A percentile compares a stretch with the other conserved stretches of the same genome.
These are phyloP conservation scores for Megalopta genalis DNA, from an alignment of 1,140 invertebrate species.

Conservation along the genomic window DNA sequence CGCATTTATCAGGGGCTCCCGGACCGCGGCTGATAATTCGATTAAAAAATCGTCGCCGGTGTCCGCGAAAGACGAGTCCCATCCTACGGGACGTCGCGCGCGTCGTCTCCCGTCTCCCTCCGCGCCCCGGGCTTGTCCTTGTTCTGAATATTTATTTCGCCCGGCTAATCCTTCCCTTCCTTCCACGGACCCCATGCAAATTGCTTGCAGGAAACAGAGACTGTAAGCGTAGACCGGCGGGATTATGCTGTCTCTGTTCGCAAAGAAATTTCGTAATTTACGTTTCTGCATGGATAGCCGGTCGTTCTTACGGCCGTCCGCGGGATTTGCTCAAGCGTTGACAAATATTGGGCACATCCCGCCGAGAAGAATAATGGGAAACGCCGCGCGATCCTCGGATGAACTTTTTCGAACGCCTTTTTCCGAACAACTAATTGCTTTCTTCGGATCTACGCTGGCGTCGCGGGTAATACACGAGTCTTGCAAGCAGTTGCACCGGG, in stretches of 20 bases:
- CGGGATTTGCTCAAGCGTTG: background rate
- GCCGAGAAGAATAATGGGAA: background rate
- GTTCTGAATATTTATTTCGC: constrained; percentile 33
- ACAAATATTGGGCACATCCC: background rate
- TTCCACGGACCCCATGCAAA: background rate
- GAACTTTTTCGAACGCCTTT: background rate
- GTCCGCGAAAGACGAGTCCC: constrained; percentile 22
- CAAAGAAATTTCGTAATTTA: constrained; percentile 18
- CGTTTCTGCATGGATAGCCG: background rate
- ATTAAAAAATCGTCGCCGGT: constrained; percentile 55
- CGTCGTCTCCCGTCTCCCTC: background rate
- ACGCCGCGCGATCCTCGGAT: background rate
- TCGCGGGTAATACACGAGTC: no score
- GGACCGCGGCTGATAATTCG: constrained; percentile 54
- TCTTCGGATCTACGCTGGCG: background rate
- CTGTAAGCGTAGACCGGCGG: background rate
- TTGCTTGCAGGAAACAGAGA: constrained; percentile 7
- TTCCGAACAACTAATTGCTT: background rate
- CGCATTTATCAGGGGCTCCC: constrained; percentile 53
- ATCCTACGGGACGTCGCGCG: background rate
- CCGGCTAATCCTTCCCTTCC: constrained; percentile 18
- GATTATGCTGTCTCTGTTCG: constrained; percentile 11
- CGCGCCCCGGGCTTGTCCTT: background rate
- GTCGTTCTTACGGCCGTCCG: no score
- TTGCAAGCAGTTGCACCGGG: no score